Percentiles rank a stretch among this genome's conserved stretches.
These are phyloP conservation scores for Thymelicus lineola DNA, from an alignment of 2,888 invertebrate species.

Conservation along the genomic window DNA sequence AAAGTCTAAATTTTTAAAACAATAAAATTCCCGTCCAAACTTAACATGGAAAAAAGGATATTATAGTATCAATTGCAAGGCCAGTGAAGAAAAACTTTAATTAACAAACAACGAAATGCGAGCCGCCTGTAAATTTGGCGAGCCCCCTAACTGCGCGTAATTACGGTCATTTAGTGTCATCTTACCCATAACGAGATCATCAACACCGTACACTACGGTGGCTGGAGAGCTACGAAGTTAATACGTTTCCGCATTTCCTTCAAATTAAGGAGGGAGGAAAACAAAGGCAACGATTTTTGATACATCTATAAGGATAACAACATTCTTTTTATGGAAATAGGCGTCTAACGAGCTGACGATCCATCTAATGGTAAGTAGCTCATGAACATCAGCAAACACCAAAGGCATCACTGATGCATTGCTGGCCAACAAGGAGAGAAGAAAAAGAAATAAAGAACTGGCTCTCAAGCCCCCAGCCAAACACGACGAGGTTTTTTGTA, in stretches of 20 bases:
- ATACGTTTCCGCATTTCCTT: constrained; percentile 2
- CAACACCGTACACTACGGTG: constrained; percentile 32
- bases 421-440: no score
- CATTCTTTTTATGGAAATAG: no score
- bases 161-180: constrained; percentile 81
- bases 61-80: constrained; percentile 36
- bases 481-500: no score
- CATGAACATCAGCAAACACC: no score
- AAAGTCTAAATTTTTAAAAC: no score
- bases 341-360: no score
- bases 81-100: constrained; percentile 70
- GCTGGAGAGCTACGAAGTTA: constrained; percentile 21
- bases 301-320: no score
- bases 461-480: no score
- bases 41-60: not conserved
- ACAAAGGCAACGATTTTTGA: not conserved
- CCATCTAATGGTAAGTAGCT: no score
- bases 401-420: no score
- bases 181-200: constrained; percentile 74
- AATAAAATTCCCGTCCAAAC: not conserved
- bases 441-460: no score
- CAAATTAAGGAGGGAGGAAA: not conserved
- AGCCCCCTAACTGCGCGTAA: constrained; percentile 62
- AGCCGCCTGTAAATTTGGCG: constrained; percentile 69
- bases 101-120: constrained; percentile 74